Conservation (phyloP, 2,888 invertebrate species). For the Prosapia bicincta region DNA sequence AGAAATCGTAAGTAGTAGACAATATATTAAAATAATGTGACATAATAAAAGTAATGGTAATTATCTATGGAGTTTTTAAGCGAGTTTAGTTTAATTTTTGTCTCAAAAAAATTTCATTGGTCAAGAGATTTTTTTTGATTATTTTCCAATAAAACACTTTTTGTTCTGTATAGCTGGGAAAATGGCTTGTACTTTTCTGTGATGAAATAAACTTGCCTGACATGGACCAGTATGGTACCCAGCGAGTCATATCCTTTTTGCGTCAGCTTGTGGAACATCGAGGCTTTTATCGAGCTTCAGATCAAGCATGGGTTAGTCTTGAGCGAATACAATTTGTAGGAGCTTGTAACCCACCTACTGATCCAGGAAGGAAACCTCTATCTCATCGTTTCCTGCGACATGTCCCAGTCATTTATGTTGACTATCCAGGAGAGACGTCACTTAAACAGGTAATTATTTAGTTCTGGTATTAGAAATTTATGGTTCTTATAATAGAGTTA, state of each 20-base stretch:
- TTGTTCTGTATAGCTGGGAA: constrained; percentile 71
- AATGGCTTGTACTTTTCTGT: constrained; percentile 98
- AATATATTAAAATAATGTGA: too few species aligned
- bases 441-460: constrained; percentile 70
- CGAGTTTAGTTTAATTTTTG: too few species aligned
- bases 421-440: constrained; percentile 98
- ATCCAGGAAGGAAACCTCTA: constrained; percentile 95
- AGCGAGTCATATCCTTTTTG: constrained; percentile 98
- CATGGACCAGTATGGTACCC: constrained; percentile 96
- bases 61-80: too few species aligned
- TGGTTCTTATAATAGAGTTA: too few species aligned
- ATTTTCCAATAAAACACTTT: too few species aligned
- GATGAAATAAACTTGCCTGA: constrained; percentile 99
- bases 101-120: too few species aligned
- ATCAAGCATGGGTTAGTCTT: constrained; percentile 85
- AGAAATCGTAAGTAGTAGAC: too few species aligned
- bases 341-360: constrained; percentile 99
- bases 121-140: too few species aligned
- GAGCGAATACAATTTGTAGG: constrained; percentile 99
- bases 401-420: constrained; percentile 98
- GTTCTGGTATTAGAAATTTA: constrained; percentile 10
- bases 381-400: constrained; percentile 88
- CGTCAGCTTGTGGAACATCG: constrained; percentile 96
- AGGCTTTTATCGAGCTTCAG: constrained; percentile 81
- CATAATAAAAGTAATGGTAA: too few species aligned